Evolutionary conservation across 1,140 invertebrate genomes (phyloP).

Genomic region (Zaprionus nigranus): DNA sequence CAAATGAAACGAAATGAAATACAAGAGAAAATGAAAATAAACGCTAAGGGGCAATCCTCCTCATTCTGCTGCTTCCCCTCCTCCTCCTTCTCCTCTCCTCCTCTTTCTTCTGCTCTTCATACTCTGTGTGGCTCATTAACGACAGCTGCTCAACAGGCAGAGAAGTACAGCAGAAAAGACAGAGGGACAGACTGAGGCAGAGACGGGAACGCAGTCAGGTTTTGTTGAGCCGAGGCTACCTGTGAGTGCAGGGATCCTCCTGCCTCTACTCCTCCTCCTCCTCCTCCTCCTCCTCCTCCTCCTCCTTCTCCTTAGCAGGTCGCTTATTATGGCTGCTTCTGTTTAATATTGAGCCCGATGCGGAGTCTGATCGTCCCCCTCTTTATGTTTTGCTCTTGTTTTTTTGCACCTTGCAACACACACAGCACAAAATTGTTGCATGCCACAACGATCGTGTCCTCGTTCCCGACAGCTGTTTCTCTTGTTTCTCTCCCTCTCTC

Average conservation of each 20-base stretch:
- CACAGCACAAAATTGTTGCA: slow-evolving; percentile 16
- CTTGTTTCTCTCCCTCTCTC: neutral
- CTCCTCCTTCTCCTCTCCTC: neutral
- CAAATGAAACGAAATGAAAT: slow-evolving; percentile 10
- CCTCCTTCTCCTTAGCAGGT: slow-evolving; percentile 33
- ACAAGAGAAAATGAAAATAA: slow-evolving; percentile 1
- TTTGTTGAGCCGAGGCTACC: slow-evolving; percentile 44
- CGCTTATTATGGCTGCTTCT: slow-evolving; percentile 75
- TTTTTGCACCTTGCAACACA: slow-evolving; percentile 73
- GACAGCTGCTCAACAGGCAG: slow-evolving; percentile 69
- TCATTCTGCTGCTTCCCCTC: neutral
- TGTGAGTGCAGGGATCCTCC: slow-evolving; percentile 17
- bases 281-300: neutral
- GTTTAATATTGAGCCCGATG: slow-evolving; percentile 62
- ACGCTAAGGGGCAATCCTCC: neutral
- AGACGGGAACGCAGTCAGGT: neutral
- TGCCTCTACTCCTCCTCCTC: neutral
- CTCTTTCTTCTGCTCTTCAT: neutral
- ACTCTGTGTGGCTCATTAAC: slow-evolving; percentile 63
- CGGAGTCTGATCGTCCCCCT: slow-evolving; percentile 2
- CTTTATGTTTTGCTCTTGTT: slow-evolving; percentile 7
- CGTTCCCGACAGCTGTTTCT: slow-evolving; percentile 71
- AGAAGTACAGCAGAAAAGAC: neutral
- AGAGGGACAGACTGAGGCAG: neutral
- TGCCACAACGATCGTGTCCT: slow-evolving; percentile 33